phyloP scores from a whole-genome alignment of 2,113 vertebrate genomes.

The Gnathonemus longibarbis region DNA sequence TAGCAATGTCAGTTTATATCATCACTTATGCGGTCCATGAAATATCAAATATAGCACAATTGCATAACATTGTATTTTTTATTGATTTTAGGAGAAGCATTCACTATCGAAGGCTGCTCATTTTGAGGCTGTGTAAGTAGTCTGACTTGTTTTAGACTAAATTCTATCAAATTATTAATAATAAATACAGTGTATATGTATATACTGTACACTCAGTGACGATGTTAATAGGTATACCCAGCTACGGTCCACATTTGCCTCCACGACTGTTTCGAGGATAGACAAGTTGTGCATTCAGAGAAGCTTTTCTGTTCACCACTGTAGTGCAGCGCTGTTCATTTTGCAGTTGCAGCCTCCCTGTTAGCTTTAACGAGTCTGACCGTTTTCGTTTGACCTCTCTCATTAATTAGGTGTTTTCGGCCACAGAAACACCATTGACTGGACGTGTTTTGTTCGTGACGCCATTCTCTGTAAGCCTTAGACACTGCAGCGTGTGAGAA shows the following conservation, averaged over 20 bases:
- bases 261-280: neutral
- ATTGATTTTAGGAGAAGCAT: slow-evolving; percentile 29
- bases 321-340: neutral
- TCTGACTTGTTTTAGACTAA: neutral
- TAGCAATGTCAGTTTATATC: neutral
- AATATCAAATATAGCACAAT: slow-evolving; percentile 32
- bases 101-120: slow-evolving; percentile 29
- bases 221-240: neutral
- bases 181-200: neutral
- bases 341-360: neutral
- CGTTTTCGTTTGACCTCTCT: neutral
- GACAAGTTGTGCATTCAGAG: neutral
- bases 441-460: neutral
- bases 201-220: neutral
- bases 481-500: neutral
- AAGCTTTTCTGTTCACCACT: neutral
- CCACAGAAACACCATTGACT: neutral
- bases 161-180: neutral
- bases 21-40: neutral
- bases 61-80: slow-evolving; percentile 25
- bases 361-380: neutral
- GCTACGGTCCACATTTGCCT: neutral
- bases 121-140: slow-evolving; percentile 33
- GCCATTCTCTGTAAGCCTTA: neutral
- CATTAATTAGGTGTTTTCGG: neutral